Evolutionary conservation across 2,113 vertebrate species (phyloP), one percentile per base, ranked within the genome.

Genomic region (Dicerorhinus sumatrensis): DNA sequence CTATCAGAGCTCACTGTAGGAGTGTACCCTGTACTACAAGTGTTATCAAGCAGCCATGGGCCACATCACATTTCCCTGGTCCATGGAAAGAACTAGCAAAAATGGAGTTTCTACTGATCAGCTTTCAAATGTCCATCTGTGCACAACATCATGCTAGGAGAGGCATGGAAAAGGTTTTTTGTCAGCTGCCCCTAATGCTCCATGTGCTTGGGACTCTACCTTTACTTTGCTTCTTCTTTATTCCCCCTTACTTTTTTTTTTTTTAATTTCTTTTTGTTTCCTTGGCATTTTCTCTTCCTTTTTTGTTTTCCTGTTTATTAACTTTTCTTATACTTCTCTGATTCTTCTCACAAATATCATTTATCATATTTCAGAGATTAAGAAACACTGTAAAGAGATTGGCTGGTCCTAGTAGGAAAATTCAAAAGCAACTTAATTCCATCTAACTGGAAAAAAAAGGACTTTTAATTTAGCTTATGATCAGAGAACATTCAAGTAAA

Each of bases 341-440:
- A 96, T 69, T 89, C 46, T 91, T 82, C 48, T 54, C 25, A 89
- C 65, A 92, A 86, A 89, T 77, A 23, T 25, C 8, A 29, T 6
- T 92, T 81, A 51, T 51, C 54, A 14, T 6, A 91, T 87, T 76
- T 51, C 11, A 95, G 65, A 67, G 8, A 95, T 9, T 29, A 0
- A 36, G 10, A 93, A 92, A 87, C 91, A 9, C 0, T 4, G 0
- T 73, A 84, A 9, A 31, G 51, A 95, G 21, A 29, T 25, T 10
- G 56, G 18, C 0, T 8, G 84, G 27, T 42, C 11, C 39, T 79
- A 85, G 11, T 48, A 23, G 72, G 97, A 90, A 23, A 13, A 91
- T 72, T 29, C 54, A 97, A 77, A 69, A 95, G 1, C 39, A 91
- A 92, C 92, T 97, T 70, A 97, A 96, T 48, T 95, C 31, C 31